These are phyloP conservation scores for Zaprionus kolodkinae DNA, from an alignment of 1,140 invertebrate species.

Conservation along the genomic window DNA sequence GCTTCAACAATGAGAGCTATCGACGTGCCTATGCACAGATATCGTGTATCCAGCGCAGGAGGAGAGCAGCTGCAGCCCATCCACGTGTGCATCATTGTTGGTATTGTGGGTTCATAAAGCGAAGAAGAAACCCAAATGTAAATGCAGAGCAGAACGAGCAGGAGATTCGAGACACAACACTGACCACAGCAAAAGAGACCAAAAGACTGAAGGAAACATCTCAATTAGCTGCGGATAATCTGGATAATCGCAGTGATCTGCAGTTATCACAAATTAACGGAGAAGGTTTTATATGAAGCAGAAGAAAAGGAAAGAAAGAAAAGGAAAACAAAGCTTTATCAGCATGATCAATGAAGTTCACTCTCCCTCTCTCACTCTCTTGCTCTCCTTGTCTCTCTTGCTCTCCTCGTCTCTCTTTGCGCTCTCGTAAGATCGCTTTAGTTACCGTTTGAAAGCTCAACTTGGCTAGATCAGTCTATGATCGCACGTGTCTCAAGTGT, in stretches of 20 bases:
- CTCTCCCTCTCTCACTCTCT: not conserved
- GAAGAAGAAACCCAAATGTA: not conserved
- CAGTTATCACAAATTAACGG: conserved; percentile 29
- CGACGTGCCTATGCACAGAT: conserved; percentile 85
- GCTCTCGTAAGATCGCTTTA: not conserved
- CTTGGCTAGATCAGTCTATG: not conserved
- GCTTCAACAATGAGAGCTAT: conserved; percentile 89
- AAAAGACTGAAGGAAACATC: conserved; percentile 17
- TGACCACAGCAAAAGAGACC: conserved; percentile 12
- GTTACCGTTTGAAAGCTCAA: not conserved
- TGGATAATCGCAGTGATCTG: not conserved
- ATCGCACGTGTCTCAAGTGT: conserved; percentile 42
- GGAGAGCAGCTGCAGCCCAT: not conserved
- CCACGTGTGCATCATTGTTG: conserved; percentile 36
- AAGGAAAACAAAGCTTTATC: not conserved
- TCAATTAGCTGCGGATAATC: not conserved
- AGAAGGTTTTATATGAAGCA: conserved; percentile 59
- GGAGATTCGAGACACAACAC: not conserved
- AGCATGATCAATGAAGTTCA: not conserved
- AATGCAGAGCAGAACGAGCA: not conserved
- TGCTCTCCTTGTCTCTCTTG: not conserved
- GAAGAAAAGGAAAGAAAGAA: not conserved
- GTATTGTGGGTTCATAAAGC: conserved; percentile 64
- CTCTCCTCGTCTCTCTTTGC: not conserved
- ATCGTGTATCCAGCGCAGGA: conserved; percentile 46